Percentiles rank a stretch among this genome's conserved stretches.
These are phyloP conservation scores for Venturia canescens DNA, from an alignment of 1,140 invertebrate species.

Conservation along the genomic window DNA sequence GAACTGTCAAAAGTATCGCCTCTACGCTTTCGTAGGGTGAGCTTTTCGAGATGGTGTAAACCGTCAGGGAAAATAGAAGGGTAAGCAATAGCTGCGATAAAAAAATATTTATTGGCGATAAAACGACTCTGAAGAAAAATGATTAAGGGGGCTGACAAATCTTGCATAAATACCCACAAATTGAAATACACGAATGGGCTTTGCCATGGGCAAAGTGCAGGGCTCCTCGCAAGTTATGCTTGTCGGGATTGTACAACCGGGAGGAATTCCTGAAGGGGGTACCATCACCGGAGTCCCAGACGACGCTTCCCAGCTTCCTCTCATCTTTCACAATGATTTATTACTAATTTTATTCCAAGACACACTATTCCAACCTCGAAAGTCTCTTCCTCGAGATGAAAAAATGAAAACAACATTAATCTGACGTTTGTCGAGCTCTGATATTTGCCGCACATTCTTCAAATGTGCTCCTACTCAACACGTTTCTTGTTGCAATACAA, in stretches of 20 bases:
- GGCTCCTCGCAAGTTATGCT: slow-evolving; percentile 42
- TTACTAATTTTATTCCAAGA: neutral
- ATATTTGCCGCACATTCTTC: slow-evolving; percentile 14
- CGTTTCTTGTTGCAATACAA: too few relatives aligned
- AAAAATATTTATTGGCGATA: neutral
- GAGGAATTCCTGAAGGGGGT: slow-evolving; percentile 24
- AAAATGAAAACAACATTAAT: neutral
- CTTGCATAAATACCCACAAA: slow-evolving; percentile 60
- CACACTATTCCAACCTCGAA: neutral
- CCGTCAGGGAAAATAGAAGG: slow-evolving; percentile 51
- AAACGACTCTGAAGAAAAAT: neutral
- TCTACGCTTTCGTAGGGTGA: slow-evolving; percentile 53
- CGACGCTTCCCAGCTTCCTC: slow-evolving; percentile 29
- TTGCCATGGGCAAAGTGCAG: slow-evolving; percentile 52
- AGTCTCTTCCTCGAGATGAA: neutral
- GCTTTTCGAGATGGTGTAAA: slow-evolving; percentile 51
- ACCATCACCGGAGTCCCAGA: neutral
- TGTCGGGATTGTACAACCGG: slow-evolving; percentile 14
- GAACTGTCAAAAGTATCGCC: slow-evolving; percentile 50
- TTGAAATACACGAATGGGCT: slow-evolving; percentile 65
- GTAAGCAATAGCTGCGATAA: slow-evolving; percentile 56
- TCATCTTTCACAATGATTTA: neutral
- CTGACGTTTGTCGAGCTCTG: slow-evolving; percentile 25
- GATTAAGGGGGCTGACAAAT: slow-evolving; percentile 21
- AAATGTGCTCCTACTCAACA: too few relatives aligned